phyloP scores from a whole-genome alignment of 2,888 invertebrate genomes.

The Biston stratarius region DNA sequence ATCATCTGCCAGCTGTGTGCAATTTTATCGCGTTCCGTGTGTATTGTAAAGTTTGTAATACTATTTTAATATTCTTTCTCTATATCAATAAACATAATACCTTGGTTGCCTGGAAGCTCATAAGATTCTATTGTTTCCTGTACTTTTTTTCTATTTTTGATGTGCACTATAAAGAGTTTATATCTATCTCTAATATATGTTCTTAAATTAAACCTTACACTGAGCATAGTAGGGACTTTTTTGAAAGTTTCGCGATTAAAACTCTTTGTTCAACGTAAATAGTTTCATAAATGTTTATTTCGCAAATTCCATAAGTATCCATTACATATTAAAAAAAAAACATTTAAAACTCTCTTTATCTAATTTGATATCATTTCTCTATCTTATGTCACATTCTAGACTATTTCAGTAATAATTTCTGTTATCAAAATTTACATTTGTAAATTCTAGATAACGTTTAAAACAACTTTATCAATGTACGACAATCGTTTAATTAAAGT shows the following conservation, averaged over 20 bases:
- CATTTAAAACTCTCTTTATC: neutral
- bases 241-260: neutral
- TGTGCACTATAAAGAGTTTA: too few relatives aligned
- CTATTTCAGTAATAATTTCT: neutral
- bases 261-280: too few relatives aligned
- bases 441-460: constrained; percentile 9
- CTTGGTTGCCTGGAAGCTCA: too few relatives aligned
- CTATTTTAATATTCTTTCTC: constrained; percentile 11
- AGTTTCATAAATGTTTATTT: too few relatives aligned
- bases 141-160: too few relatives aligned
- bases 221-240: too few relatives aligned
- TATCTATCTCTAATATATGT: too few relatives aligned
- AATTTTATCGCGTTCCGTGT: constrained; percentile 36
- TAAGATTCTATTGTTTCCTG: too few relatives aligned
- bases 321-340: too few relatives aligned
- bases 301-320: too few relatives aligned
- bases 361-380: neutral
- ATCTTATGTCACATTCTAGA: constrained; percentile 7
- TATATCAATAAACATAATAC: neutral
- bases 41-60: constrained; percentile 1
- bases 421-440: constrained; percentile 10
- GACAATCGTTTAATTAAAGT: constrained; percentile 11
- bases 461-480: constrained; percentile 44
- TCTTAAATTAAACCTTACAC: neutral
- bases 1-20: constrained; percentile 53